Evolutionary conservation across 2,888 invertebrate species (phyloP).

Genomic region (Exephanes ischioxanthus): DNA sequence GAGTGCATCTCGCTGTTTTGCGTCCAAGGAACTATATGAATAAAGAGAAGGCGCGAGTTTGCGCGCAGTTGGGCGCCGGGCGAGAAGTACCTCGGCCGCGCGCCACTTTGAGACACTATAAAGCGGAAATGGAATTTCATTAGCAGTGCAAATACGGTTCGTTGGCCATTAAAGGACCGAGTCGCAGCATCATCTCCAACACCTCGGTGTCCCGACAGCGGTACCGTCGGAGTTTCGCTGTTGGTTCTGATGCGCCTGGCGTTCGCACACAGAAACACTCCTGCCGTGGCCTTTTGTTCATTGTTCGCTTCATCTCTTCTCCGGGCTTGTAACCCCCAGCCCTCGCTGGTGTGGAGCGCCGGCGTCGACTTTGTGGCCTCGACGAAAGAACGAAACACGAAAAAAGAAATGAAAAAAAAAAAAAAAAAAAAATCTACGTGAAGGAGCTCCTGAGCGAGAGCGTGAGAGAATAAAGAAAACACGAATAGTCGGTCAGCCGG

Average conservation of each 20-base stretch:
- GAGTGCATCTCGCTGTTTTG: not conserved
- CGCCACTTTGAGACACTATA: slow-evolving; percentile 65
- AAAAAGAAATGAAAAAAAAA: slow-evolving; percentile 22
- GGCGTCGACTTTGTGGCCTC: slow-evolving; percentile 40
- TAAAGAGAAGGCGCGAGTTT: slow-evolving; percentile 8
- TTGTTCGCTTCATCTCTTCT: slow-evolving; percentile 56
- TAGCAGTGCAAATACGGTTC: slow-evolving; percentile 75
- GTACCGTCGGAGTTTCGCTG: not conserved
- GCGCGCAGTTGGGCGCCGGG: slow-evolving; percentile 13
- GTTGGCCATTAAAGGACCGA: slow-evolving; percentile 51
- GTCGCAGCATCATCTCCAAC: slow-evolving; percentile 31
- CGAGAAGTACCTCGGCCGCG: slow-evolving; percentile 6
- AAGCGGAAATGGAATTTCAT: slow-evolving; percentile 77
- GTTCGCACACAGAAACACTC: slow-evolving; percentile 30
- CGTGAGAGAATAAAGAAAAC: slow-evolving; percentile 34
- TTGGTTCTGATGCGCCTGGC: slow-evolving; percentile 18
- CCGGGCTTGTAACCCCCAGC: not conserved
- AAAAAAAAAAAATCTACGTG: slow-evolving; percentile 16
- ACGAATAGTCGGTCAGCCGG: slow-evolving; percentile 32
- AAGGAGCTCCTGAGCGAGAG: slow-evolving; percentile 10
- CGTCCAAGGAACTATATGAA: slow-evolving; percentile 19
- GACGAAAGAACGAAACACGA: slow-evolving; percentile 37
- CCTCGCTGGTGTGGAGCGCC: not conserved
- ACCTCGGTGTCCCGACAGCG: slow-evolving; percentile 8
- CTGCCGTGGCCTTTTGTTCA: slow-evolving; percentile 49